Conservation (phyloP, 2,113 vertebrate genomes). For the Ceyx cyanopectus region DNA sequence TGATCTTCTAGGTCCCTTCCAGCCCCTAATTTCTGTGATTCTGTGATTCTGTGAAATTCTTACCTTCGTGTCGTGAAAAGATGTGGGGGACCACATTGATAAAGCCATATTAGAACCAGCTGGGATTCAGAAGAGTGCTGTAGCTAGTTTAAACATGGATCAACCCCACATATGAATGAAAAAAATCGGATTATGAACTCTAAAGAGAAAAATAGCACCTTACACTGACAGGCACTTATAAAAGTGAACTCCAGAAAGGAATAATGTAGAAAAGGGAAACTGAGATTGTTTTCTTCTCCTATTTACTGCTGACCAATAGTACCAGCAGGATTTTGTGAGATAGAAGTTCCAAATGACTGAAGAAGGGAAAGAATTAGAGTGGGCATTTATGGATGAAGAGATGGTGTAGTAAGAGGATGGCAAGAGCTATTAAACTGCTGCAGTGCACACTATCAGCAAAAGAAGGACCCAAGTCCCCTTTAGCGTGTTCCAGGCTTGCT, state of each 20-base stretch:
- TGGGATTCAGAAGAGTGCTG: background rate
- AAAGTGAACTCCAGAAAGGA: background rate
- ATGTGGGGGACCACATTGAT: background rate
- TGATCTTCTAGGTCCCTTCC: too few species aligned
- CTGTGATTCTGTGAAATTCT: too few species aligned
- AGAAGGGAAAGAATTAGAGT: background rate
- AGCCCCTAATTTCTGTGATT: too few species aligned
- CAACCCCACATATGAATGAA: background rate
- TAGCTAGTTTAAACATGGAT: background rate
- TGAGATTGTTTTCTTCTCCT: background rate
- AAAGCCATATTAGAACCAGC: background rate
- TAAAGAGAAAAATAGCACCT: background rate
- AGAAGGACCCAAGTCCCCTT: background rate
- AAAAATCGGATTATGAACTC: background rate
- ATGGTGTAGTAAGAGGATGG: background rate
- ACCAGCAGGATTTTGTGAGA: background rate
- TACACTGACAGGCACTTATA: background rate
- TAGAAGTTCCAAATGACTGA: background rate
- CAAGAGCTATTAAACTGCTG: background rate
- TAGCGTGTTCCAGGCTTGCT: background rate
- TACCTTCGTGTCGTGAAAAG: background rate
- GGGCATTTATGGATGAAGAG: background rate
- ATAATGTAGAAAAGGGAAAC: background rate
- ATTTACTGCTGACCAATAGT: background rate
- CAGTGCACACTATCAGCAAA: fast-evolving